Evolutionary conservation across 2,113 vertebrate species (phyloP).

Genomic region (Orthonyx spaldingii): DNA sequence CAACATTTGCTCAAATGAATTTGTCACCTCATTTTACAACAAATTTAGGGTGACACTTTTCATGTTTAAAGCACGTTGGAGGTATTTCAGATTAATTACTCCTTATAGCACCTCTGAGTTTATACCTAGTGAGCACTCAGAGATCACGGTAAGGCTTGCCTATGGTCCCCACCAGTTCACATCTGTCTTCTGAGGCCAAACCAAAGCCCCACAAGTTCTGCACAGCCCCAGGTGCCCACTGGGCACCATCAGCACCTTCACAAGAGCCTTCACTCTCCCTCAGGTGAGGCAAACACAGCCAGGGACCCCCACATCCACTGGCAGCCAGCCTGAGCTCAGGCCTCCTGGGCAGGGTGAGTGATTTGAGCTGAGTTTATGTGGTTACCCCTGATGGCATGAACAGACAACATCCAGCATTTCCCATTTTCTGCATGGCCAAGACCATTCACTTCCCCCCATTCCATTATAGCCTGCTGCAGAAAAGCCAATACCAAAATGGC

Average conservation of each 20-base stretch:
- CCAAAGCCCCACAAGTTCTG: accelerated
- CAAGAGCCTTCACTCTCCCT: background rate
- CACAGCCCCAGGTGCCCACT: background rate
- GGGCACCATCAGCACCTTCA: background rate
- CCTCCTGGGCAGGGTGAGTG: background rate
- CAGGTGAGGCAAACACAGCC: background rate
- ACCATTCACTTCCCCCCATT: background rate
- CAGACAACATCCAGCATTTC: background rate
- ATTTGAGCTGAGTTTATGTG: background rate
- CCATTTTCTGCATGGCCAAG: background rate
- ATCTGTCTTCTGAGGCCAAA: background rate
- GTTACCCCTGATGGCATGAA: background rate
- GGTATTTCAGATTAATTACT: background rate
- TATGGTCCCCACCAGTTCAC: background rate
- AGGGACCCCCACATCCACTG: accelerated
- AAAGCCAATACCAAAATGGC: background rate
- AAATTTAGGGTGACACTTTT: background rate
- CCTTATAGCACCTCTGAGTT: background rate
- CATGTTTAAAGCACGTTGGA: background rate
- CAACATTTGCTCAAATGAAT: constrained; percentile 14
- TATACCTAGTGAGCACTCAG: background rate
- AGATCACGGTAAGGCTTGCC: background rate
- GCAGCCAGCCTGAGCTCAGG: background rate
- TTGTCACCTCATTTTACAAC: constrained; percentile 23
- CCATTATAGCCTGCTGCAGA: background rate